Evolutionary conservation across 2,113 vertebrate genomes (phyloP).

Genomic region (Atractosteus spatula): DNA sequence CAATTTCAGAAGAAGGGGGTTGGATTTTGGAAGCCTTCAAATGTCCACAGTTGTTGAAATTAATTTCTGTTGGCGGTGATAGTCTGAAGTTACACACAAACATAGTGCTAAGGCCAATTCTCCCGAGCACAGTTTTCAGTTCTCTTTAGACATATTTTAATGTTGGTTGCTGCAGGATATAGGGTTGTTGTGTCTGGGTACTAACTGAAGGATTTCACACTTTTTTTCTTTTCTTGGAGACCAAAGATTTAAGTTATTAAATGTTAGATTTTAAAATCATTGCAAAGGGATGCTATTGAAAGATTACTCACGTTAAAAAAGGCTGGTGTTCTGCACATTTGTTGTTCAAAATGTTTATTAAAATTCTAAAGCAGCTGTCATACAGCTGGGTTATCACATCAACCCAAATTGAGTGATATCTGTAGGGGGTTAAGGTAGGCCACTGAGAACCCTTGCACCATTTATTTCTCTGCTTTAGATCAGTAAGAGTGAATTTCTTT

Average conservation of each 20-base stretch:
- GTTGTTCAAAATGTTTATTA: constrained; percentile 16
- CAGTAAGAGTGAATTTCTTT: too few species aligned
- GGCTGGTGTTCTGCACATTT: constrained; percentile 2
- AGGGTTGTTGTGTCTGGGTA: not conserved
- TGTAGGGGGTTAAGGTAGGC: not conserved
- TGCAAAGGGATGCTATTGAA: constrained; percentile 29
- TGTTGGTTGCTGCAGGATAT: constrained; percentile 23
- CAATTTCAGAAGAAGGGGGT: too few species aligned
- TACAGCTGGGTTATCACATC: not conserved
- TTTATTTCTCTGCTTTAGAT: not conserved
- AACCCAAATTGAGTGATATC: not conserved
- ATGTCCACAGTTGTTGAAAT: not conserved
- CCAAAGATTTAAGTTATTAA: constrained; percentile 68
- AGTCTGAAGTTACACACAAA: constrained; percentile 59
- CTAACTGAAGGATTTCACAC: not conserved
- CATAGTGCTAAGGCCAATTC: constrained; percentile 28
- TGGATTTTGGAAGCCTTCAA: too few species aligned
- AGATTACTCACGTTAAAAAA: constrained; percentile 5
- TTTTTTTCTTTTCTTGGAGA: constrained; percentile 36
- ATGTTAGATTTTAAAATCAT: constrained; percentile 29
- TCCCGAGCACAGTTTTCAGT: constrained; percentile 11
- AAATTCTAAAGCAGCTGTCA: not conserved
- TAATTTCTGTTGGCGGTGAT: constrained; percentile 18
- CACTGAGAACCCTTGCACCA: not conserved
- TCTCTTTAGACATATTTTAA: constrained; percentile 25